Base-by-base conservation (phyloP, 64 coral and sea anemone species). In the Exaiptasia diaphana region DNA sequence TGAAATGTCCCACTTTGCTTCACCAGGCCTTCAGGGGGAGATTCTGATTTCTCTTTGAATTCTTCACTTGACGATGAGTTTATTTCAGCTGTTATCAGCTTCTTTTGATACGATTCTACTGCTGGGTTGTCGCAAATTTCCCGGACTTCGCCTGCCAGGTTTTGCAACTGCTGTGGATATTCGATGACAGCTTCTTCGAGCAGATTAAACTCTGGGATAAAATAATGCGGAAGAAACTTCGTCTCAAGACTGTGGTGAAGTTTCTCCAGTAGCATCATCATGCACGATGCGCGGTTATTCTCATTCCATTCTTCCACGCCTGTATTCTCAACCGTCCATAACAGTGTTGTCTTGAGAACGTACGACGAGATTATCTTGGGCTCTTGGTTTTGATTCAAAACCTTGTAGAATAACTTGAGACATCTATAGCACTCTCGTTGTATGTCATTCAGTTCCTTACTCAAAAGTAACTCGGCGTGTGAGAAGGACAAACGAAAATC, bases 401-500 rank as follows among this genome's bases (percentile, higher is more conserved):
- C 82, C 12, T 77, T 76, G 70, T 92, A 68, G 44, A 48, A 90
- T 10, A 53, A 42, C 29, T 83, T 90, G 1, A 90, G 53, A 18
- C 88, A 90, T 41, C 88, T 56, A 63, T 90, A 90, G 33, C 72
- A 90, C 21, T 90, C 36, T 20, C 82, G 81, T 61, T 90, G 80
- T 18, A 90, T 29, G 11, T 38, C 63, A 44, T 56, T 84, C 62
- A 90, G 40, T 49, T 83, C 72, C 58, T 85, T 42, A 21, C 88
- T 90, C 41, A 90, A 41, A 1, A 84, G 36, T 46, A 39, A 84
- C 68, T 90, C 88, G 9, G 88, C 88, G 41, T 90, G 74, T 5
- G 80, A 83, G 44, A 90, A 90, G 0, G 80, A 90, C 45, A 90
- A 59, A 34, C 88, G 80, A 60, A 90, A 90, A 58, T 74, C 80